phyloP scores from a whole-genome alignment of 2,888 invertebrate genomes.

The Nephrotoma flavescens region DNA sequence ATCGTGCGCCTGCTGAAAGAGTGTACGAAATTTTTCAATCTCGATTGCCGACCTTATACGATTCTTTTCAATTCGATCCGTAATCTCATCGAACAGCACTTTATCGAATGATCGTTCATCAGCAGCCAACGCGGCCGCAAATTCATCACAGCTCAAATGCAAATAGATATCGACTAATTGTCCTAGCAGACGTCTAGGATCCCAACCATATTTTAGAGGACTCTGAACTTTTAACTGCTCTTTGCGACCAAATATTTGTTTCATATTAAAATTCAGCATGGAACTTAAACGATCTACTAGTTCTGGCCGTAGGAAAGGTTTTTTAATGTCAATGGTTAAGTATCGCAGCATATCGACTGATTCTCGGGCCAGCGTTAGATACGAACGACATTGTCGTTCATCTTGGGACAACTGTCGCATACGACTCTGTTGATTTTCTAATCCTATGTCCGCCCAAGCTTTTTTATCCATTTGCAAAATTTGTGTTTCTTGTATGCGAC shows the following conservation, averaged over 20 bases:
- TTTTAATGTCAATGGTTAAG: constrained; percentile 81
- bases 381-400: constrained; percentile 78
- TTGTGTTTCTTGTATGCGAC: constrained; percentile 70
- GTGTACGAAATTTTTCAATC: constrained; percentile 67
- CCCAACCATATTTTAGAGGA: constrained; percentile 94
- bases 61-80: constrained; percentile 62
- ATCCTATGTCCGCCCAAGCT: constrained; percentile 49
- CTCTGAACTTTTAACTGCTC: constrained; percentile 88
- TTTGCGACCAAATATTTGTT: constrained; percentile 91
- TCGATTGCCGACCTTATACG: constrained; percentile 73
- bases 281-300: constrained; percentile 88
- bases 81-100: constrained; percentile 84
- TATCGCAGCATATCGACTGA: constrained; percentile 98
- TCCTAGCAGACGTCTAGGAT: constrained; percentile 78
- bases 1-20: constrained; percentile 63
- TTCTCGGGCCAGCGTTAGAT: constrained; percentile 80
- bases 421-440: constrained; percentile 57
- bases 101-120: constrained; percentile 95
- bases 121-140: constrained; percentile 82
- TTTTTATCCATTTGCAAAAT: constrained; percentile 49
- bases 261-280: constrained; percentile 96
- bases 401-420: constrained; percentile 68
- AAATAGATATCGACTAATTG: constrained; percentile 94
- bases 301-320: constrained; percentile 88
- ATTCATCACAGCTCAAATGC: constrained; percentile 83